Evolutionary conservation across 2,113 vertebrate genomes (phyloP), one percentile per base, ranked within the genome.

Genomic region (Grantiella picta): DNA sequence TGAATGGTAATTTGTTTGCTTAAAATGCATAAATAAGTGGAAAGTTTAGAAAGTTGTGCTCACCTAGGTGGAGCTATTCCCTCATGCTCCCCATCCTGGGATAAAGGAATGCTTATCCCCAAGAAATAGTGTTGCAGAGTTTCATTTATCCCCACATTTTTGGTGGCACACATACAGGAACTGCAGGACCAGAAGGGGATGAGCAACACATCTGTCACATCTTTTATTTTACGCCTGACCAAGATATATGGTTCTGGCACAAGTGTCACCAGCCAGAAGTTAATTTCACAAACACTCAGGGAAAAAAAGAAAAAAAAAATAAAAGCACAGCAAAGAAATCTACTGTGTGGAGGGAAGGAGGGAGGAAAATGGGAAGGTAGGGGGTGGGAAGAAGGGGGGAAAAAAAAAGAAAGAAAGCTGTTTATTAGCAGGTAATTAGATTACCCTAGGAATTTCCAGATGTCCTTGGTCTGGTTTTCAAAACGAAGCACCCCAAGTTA

Each of bases 341-440:
- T 73, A 23, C 6, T 11, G 8, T 5, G 19, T 17, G 12, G 9
- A 27, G 24, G 4, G 7, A 10, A 18, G 7, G 10, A n/a, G 10
- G 20, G 19, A 27, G 6, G 9, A 9, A 35, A 28, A 10, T 9
- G 17, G 15, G 9, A 50, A 18, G 15, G 16, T 20, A 18, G 6
- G 5, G 9, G 2, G 11, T 11, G 1, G 22, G 38, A 38, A 38
- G 38, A 38, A 22, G 12, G 11, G 19, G 17, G 9, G 2, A 12
- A 16, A 16, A 38, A 38, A 38, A 14, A 19, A 16, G n/a, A n/a
- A n/a, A n/a, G n/a, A 5, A 5, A 1, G 3, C 7, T 57, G 4
- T 60, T 56, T 77, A 61, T 65, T 45, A 65, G 31, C 28, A 50
- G 36, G 5, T 29, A 66, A 54, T 66, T 12, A 36, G 25, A 84